Conservation (phyloP, 1,140 invertebrate genomes). For the Drosophila mauritiana region DNA sequence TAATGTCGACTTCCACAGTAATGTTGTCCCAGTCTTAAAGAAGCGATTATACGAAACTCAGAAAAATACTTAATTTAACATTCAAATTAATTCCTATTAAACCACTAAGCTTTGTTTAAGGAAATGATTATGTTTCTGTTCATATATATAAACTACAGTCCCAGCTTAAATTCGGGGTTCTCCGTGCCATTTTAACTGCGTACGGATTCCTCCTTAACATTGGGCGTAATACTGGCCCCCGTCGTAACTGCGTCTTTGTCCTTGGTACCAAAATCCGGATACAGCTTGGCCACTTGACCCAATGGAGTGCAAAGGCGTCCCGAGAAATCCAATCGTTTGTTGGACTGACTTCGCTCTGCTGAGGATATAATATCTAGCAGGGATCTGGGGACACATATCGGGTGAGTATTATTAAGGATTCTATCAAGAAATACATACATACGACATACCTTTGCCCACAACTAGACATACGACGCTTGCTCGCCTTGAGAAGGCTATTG, state of each 20-base stretch:
- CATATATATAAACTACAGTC: not conserved
- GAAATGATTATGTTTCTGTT: not conserved
- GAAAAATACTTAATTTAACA: slow-evolving; percentile 13
- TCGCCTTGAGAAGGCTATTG: slow-evolving; percentile 76
- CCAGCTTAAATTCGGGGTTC: not conserved
- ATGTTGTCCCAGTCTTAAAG: not conserved
- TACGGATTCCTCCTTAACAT: slow-evolving; percentile 58
- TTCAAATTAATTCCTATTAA: not conserved
- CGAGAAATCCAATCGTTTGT: slow-evolving; percentile 90
- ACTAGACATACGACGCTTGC: slow-evolving; percentile 84
- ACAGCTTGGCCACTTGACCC: slow-evolving; percentile 90
- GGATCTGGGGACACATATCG: slow-evolving; percentile 78
- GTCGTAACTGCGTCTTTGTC: slow-evolving; percentile 65
- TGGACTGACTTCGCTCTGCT: slow-evolving; percentile 85
- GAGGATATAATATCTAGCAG: slow-evolving; percentile 89
- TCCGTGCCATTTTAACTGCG: slow-evolving; percentile 24
- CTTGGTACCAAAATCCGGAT: slow-evolving; percentile 89
- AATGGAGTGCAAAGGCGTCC: slow-evolving; percentile 89
- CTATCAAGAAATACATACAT: not conserved
- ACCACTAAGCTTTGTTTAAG: not conserved
- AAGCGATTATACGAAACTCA: not conserved
- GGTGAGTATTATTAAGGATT: no score
- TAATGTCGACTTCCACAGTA: not conserved
- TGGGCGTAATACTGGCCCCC: slow-evolving; percentile 15
- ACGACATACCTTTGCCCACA: slow-evolving; percentile 54